phyloP scores from a whole-genome alignment of 1,140 invertebrate genomes.

The Pseudomyrmex flavicornis region DNA sequence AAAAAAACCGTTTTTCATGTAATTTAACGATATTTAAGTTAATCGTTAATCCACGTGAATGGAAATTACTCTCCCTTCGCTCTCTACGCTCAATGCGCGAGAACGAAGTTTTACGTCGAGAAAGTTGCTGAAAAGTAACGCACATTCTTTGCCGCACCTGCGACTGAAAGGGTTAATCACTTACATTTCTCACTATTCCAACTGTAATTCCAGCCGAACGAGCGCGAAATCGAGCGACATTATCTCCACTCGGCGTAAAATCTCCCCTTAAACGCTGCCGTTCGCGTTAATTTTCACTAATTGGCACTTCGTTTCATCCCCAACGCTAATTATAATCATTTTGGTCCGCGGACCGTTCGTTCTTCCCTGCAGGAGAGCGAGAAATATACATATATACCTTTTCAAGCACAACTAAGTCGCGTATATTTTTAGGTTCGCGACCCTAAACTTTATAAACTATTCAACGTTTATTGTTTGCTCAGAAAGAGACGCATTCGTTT shows the following conservation, averaged over 20 bases:
- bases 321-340: constrained; percentile 36
- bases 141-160: not conserved
- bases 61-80: too few relatives aligned
- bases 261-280: not conserved
- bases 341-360: constrained; percentile 47
- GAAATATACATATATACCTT: constrained; percentile 12
- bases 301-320: constrained; percentile 67
- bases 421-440: not conserved
- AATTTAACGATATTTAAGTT: constrained; percentile 4
- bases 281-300: constrained; percentile 58
- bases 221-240: constrained; percentile 19
- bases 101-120: not conserved
- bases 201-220: constrained; percentile 18
- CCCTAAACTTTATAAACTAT: constrained; percentile 10
- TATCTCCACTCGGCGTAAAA: not conserved
- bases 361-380: not conserved
- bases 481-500: constrained; percentile 16
- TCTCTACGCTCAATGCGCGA: too few relatives aligned
- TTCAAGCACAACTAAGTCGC: not conserved
- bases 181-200: constrained; percentile 24
- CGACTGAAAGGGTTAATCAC: constrained; percentile 30
- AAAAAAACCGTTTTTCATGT: not conserved
- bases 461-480: constrained; percentile 10
- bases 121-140: constrained; percentile 3
- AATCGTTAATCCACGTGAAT: too few relatives aligned